Evolutionary conservation across 2,113 vertebrate species (phyloP).

Genomic region (Isurus oxyrinchus): DNA sequence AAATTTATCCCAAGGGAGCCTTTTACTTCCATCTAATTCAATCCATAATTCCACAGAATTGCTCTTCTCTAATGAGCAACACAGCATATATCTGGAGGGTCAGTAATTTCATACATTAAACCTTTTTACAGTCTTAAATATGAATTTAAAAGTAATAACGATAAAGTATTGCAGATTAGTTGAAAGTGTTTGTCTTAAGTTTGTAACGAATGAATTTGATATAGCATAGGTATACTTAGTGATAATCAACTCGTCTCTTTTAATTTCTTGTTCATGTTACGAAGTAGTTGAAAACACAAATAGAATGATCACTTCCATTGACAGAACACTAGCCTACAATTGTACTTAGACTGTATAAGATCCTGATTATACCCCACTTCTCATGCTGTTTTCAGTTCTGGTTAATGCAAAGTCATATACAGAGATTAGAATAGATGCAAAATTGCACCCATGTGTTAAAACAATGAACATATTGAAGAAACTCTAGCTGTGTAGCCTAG

Average conservation of each 20-base stretch:
- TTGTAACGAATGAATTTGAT: not conserved
- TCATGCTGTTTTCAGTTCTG: not conserved
- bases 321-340: not conserved
- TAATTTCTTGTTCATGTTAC: not conserved
- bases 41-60: not conserved
- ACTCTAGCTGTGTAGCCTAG: not conserved
- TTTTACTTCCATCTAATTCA: not conserved
- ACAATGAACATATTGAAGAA: not conserved
- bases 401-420: not conserved
- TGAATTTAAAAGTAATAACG: not conserved
- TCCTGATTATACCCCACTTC: not conserved
- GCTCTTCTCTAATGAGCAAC: constrained; percentile 7
- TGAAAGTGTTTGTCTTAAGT: not conserved
- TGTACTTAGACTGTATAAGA: not conserved
- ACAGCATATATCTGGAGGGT: not conserved
- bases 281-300: not conserved
- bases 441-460: not conserved
- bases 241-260: not conserved
- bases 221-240: not conserved
- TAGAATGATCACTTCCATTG: too few relatives aligned
- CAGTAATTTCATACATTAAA: not conserved
- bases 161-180: not conserved
- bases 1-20: not conserved
- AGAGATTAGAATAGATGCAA: not conserved
- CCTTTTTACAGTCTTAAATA: not conserved